These are phyloP conservation scores for Parelbella ahira DNA, from an alignment of 2,888 invertebrate species.

Conservation along the genomic window DNA sequence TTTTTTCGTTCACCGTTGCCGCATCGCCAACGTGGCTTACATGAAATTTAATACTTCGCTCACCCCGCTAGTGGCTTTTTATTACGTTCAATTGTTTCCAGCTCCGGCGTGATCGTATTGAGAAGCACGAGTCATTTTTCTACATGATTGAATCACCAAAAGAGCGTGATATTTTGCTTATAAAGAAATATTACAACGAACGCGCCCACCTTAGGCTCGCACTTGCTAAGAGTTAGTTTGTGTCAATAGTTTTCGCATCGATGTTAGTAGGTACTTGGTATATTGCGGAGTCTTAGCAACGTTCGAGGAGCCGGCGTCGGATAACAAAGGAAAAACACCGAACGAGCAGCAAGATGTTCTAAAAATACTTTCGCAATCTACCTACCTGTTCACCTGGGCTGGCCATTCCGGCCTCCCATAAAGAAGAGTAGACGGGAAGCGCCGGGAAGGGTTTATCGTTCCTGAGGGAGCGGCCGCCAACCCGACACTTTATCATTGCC, in stretches of 20 bases:
- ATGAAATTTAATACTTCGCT: conserved; percentile 36
- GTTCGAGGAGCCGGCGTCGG: conserved; percentile 57
- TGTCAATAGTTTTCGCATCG: conserved; percentile 30
- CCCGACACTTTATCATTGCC: conserved; percentile 79
- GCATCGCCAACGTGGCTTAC: conserved; percentile 39
- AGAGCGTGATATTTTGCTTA: conserved; percentile 10
- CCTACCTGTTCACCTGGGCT: conserved; percentile 77
- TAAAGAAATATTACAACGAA: conserved; percentile 2
- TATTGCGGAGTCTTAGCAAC: too few relatives aligned
- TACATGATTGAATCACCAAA: conserved; percentile 11
- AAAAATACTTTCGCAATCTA: conserved; percentile 78
- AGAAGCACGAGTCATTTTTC: conserved; percentile 21
- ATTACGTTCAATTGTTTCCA: conserved; percentile 24
- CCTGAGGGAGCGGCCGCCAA: conserved; percentile 72
- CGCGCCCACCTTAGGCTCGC: not conserved
- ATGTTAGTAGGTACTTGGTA: too few relatives aligned
- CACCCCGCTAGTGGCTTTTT: conserved; percentile 28
- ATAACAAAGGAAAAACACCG: conserved; percentile 78
- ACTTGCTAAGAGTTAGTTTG: too few relatives aligned
- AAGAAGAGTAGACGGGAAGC: conserved; percentile 78
- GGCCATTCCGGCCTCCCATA: conserved; percentile 78
- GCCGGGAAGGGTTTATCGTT: conserved; percentile 77
- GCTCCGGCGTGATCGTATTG: conserved; percentile 6
- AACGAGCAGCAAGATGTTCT: conserved; percentile 75
- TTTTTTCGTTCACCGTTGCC: conserved; percentile 38